Percentiles rank a stretch among this genome's conserved stretches.
phyloP scores from a whole-genome alignment of 2,888 invertebrate species.

The Clitarchus hookeri region DNA sequence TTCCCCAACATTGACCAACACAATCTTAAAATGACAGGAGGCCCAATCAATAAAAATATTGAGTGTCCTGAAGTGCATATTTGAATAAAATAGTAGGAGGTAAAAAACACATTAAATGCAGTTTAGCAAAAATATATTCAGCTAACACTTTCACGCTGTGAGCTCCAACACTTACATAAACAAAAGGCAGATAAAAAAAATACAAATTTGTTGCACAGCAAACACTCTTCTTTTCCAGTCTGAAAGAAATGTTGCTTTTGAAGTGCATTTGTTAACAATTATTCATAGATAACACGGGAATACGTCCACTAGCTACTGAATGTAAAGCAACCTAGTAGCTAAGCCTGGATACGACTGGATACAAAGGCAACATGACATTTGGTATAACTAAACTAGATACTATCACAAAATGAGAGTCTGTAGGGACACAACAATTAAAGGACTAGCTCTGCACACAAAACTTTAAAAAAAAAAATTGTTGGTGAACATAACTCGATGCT shows the following conservation, averaged over 20 bases:
- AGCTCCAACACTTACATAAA: background rate
- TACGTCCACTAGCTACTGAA: background rate
- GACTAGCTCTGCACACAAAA: constrained; percentile 8
- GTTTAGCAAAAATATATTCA: background rate
- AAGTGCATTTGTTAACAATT: background rate
- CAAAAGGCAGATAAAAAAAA: background rate
- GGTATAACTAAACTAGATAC: background rate
- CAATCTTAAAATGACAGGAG: background rate
- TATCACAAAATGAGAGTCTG: background rate
- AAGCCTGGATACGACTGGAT: background rate
- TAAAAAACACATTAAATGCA: constrained; percentile 5
- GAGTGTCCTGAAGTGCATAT: background rate
- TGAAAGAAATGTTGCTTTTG: background rate
- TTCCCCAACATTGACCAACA: constrained; percentile 6
- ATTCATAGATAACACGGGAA: background rate
- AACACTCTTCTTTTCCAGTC: background rate
- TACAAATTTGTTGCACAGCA: background rate
- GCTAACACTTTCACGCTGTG: background rate
- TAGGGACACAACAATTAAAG: background rate
- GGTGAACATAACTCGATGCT: too few species aligned
- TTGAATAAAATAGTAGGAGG: background rate
- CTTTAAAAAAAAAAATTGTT: background rate
- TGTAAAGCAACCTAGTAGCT: constrained; percentile 8
- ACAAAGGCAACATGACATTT: background rate
- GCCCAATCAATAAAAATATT: background rate